A percentile compares a stretch with the other conserved stretches of the same genome.
These are phyloP conservation scores for Morinoia aosen DNA, from an alignment of 2,888 invertebrate species.

Conservation along the genomic window DNA sequence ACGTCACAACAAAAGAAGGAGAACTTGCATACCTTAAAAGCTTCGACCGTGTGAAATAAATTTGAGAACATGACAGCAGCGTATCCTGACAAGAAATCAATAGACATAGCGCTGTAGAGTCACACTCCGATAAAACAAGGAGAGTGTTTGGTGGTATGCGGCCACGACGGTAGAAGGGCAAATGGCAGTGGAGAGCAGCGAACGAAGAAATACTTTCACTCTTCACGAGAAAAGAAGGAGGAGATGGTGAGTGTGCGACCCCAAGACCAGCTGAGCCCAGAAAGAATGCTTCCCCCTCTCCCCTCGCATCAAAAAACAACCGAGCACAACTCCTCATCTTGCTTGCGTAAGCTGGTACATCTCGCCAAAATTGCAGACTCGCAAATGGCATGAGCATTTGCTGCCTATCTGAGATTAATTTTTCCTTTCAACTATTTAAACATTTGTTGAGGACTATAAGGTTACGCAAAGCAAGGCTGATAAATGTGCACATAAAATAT, in stretches of 20 bases:
- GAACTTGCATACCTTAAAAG: background rate
- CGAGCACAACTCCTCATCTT: background rate
- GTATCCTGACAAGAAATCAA: background rate
- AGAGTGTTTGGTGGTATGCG: background rate
- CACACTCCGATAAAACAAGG: background rate
- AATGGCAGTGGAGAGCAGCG: background rate
- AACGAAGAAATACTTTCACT: conserved; percentile 44
- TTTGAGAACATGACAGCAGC: background rate
- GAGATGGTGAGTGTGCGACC: conserved; percentile 7
- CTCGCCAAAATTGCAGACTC: background rate
- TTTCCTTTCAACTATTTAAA: background rate
- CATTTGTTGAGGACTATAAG: background rate
- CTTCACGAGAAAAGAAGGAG: background rate
- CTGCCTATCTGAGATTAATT: background rate
- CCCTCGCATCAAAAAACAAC: background rate
- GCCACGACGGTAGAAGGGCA: background rate
- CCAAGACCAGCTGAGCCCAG: conserved; percentile 40
- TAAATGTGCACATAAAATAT: background rate
- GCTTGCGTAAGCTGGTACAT: conserved; percentile 10
- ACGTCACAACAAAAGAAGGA: background rate
- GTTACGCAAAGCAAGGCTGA: background rate
- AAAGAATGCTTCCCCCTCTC: background rate
- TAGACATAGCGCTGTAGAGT: background rate
- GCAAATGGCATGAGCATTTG: background rate
- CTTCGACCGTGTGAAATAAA: background rate